Evolutionary conservation across 1,140 invertebrate genomes (phyloP).

Genomic region (Zaprionus taronus): DNA sequence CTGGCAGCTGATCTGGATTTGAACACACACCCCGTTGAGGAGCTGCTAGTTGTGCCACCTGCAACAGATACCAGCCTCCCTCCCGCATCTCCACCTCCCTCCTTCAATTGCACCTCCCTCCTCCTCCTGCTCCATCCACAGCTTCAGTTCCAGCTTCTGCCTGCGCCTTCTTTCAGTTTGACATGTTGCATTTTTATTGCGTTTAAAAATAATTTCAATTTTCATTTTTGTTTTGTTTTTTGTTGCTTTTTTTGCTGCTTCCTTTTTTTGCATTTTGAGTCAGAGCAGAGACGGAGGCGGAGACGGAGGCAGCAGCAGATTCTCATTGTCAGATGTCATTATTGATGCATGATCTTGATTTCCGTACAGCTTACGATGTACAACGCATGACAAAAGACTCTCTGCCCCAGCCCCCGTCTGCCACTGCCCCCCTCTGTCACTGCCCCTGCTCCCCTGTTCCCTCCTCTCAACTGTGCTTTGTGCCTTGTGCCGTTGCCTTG

Average conservation of each 20-base stretch:
- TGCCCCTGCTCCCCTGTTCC: background rate
- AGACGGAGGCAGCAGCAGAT: constrained; percentile 19
- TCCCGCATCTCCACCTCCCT: no score
- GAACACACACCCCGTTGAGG: constrained; percentile 42
- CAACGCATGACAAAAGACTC: constrained; percentile 51
- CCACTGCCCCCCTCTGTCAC: background rate
- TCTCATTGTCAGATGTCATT: constrained; percentile 76
- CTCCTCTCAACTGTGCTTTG: background rate
- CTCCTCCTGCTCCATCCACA: background rate
- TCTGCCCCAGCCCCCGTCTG: background rate
- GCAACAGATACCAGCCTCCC: constrained; percentile 13
- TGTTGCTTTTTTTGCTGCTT: constrained; percentile 6
- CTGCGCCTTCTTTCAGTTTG: constrained; percentile 12
- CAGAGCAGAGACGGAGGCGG: constrained; percentile 11
- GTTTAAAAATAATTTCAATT: constrained; percentile 49
- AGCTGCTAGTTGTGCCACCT: constrained; percentile 28
- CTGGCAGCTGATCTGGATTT: constrained; percentile 38
- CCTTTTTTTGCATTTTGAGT: constrained; percentile 54
- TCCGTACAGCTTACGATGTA: constrained; percentile 45
- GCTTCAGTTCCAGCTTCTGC: background rate
- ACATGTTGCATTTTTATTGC: constrained; percentile 51
- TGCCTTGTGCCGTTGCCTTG: constrained; percentile 34
- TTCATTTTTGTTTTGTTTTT: constrained; percentile 24
- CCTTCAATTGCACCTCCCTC: no score
- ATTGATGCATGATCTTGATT: constrained; percentile 82